phyloP scores from a whole-genome alignment of 2,797 vertebrate species.

The Bovichtus diacanthus region DNA sequence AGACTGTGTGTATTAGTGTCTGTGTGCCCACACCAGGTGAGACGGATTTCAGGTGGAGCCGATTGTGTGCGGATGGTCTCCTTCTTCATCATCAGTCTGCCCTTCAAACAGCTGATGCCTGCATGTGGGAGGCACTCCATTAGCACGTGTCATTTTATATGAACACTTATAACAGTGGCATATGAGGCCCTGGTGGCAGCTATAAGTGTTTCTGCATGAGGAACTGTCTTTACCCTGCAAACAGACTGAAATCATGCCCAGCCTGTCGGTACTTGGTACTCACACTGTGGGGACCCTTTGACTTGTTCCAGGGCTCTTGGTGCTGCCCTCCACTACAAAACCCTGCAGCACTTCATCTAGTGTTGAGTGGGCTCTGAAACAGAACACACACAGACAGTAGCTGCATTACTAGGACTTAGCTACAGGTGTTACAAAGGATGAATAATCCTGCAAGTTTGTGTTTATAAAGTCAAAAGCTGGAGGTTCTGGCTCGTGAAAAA shows the following conservation, averaged over 20 bases:
- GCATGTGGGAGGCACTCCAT: not conserved
- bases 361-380: conserved; percentile 69
- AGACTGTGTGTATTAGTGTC: too few species aligned
- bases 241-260: not conserved
- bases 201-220: not conserved
- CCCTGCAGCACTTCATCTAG: conserved; percentile 65
- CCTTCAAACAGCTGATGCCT: conserved; percentile 10
- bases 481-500: too few species aligned
- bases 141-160: too few species aligned
- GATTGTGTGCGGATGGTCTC: not conserved
- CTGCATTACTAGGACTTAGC: not conserved
- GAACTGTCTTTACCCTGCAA: not conserved
- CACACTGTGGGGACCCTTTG: conserved; percentile 12
- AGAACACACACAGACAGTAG: not conserved
- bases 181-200: too few species aligned
- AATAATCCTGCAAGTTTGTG: not conserved
- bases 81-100: not conserved
- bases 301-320: not conserved
- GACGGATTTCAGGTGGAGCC: not conserved
- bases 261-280: conserved; percentile 7
- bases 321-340: conserved; percentile 19
- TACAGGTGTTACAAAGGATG: not conserved
- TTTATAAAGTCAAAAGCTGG: not conserved
- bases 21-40: not conserved
- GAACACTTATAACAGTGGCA: too few species aligned